Evolutionary conservation across 1,140 invertebrate species (phyloP), one percentile per base, ranked within the genome.

Genomic region (Leptopilina boulardi): DNA sequence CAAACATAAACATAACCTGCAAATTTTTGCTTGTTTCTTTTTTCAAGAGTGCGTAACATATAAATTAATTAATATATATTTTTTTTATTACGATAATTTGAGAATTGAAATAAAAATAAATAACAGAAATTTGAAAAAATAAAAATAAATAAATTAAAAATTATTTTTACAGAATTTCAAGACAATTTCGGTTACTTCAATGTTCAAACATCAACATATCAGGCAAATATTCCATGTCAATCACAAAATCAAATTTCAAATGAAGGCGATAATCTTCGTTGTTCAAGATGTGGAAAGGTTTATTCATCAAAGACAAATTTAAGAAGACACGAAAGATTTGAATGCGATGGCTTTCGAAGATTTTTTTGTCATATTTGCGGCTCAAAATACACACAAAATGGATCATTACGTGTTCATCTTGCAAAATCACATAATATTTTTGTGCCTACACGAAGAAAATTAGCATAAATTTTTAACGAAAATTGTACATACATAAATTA

Each of bases 311-410:
- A 87, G 79, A 83, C 87, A 80, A 90, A 87, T 71, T 80, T 92
- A 10, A 82, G 83, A n/a, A 88, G 91, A 44, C 92, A 93, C 80
- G 86, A 90, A 26, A 90, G 90, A 30, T 93, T 91, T 74, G 92
- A 93, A 77, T 93, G 93, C 78, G 91, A 91, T 18, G 91, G 88
- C 11, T 86, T 87, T 44, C 85, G 89, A 59, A 89, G 88, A 84
- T 93, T 93, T 76, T 84, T 81, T 2, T 92, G 91, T 73, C 80
- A 87, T 26, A 78, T 89, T 5, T 92, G 92, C 80, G 88, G 87
- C 8, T 91, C 90, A 59, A 88, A 85, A 54, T 92, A 92, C 82
- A 90, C 88, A 5, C 88, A 90, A 21, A 91, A 89, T 15, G 86
- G 86, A 41, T 91, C 90, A 73, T 82, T 93, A 0, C 87, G 87